Percentiles rank a stretch among this genome's conserved stretches.
phyloP scores from a whole-genome alignment of 2,888 invertebrate species.

The Automeris io region DNA sequence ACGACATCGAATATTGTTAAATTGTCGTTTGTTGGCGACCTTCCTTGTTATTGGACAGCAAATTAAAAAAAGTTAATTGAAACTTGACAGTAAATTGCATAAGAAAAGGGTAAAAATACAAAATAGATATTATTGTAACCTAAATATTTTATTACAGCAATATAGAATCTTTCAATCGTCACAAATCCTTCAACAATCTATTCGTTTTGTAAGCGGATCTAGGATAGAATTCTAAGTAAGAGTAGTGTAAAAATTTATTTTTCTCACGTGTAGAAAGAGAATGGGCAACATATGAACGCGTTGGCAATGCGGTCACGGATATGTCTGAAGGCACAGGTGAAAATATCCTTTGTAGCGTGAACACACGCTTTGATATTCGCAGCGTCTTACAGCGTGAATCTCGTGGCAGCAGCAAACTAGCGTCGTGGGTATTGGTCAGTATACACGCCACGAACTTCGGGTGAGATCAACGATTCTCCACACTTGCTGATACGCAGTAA shows the following conservation, averaged over 20 bases:
- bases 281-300: conserved; percentile 61
- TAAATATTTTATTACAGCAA: conserved; percentile 4
- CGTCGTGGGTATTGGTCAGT: too few species aligned
- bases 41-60: too few species aligned
- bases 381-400: too few species aligned
- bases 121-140: not conserved
- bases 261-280: conserved; percentile 48
- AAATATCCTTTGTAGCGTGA: conserved; percentile 38
- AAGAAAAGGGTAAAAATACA: not conserved
- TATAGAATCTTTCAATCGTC: conserved; percentile 17
- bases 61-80: too few species aligned
- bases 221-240: conserved; percentile 38
- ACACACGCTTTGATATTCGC: conserved; percentile 20
- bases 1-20: too few species aligned
- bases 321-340: conserved; percentile 46
- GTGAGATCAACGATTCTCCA: too few species aligned
- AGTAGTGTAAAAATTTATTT: conserved; percentile 45
- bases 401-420: too few species aligned
- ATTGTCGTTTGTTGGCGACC: too few species aligned
- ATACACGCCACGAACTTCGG: too few species aligned
- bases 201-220: conserved; percentile 32
- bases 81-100: not conserved
- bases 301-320: conserved; percentile 63
- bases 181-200: conserved; percentile 35
- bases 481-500: too few species aligned